Percentiles rank a stretch among this genome's conserved stretches.
Conservation (phyloP, 2,113 vertebrate genomes). For the Protobothrops flavoviridis region DNA sequence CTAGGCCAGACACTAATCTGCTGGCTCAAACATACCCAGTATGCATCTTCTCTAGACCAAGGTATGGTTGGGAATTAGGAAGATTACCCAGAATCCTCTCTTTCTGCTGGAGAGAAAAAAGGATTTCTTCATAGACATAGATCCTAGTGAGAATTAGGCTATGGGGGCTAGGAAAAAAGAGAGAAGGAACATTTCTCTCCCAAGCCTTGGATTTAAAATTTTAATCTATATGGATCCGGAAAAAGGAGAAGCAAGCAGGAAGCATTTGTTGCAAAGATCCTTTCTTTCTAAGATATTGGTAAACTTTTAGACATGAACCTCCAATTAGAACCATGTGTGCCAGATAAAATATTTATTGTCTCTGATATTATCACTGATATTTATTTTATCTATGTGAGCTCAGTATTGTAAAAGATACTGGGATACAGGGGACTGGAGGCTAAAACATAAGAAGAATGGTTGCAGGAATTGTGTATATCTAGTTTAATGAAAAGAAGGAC, state of each 20-base stretch:
- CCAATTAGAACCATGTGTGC: not conserved
- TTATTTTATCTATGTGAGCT: no score
- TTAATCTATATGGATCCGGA: not conserved
- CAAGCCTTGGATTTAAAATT: not conserved
- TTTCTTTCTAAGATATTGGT: not conserved
- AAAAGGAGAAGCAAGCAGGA: not conserved
- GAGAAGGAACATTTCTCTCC: not conserved
- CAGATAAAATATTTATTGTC: not conserved
- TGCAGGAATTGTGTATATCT: no score
- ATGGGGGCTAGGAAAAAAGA: not conserved
- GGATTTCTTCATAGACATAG: not conserved
- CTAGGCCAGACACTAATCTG: not conserved
- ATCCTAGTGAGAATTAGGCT: not conserved
- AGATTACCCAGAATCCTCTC: not conserved
- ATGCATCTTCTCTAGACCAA: not conserved
- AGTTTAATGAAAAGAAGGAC: no score
- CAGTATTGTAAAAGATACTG: no score
- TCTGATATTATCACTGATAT: no score
- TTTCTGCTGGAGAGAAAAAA: not conserved
- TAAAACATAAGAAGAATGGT: no score
- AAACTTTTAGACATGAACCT: not conserved
- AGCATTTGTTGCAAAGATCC: not conserved
- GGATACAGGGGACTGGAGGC: no score
- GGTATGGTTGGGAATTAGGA: not conserved
- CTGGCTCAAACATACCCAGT: not conserved